Evolutionary conservation across 2,797 vertebrate species (phyloP).

Genomic region (Pogonophryne albipinna): DNA sequence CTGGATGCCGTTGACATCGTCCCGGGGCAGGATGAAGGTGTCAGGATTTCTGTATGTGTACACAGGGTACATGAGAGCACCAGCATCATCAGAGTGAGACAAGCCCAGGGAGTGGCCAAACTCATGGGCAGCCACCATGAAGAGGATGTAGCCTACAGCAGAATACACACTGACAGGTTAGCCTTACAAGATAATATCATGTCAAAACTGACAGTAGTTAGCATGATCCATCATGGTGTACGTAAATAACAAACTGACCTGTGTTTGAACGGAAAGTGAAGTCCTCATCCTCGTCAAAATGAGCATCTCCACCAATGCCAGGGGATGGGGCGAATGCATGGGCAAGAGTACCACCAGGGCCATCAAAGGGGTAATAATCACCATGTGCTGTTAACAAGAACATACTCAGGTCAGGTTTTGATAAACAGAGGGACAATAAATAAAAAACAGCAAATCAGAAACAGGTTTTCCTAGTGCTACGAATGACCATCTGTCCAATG

Average conservation of each 20-base stretch:
- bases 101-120: slow-evolving; percentile 85
- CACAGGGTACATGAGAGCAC: slow-evolving; percentile 80
- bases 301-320: slow-evolving; percentile 89
- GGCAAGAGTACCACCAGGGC: slow-evolving; percentile 82
- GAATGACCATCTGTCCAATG: neutral
- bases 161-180: slow-evolving; percentile 1
- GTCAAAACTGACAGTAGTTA: neutral
- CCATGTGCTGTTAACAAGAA: slow-evolving; percentile 84
- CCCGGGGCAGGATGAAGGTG: slow-evolving; percentile 70
- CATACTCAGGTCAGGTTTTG: neutral
- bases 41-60: slow-evolving; percentile 76
- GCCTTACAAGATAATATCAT: neutral
- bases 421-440: neutral
- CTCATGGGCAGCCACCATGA: slow-evolving; percentile 85
- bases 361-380: slow-evolving; percentile 89
- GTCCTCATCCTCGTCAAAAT: slow-evolving; percentile 91
- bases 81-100: slow-evolving; percentile 76
- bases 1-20: slow-evolving; percentile 83
- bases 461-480: neutral
- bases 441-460: neutral
- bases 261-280: slow-evolving; percentile 81
- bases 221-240: too few species aligned
- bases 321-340: slow-evolving; percentile 87
- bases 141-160: slow-evolving; percentile 76
- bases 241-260: slow-evolving; percentile 58